Evolutionary conservation across 2,888 invertebrate genomes (phyloP), one percentile per base, ranked within the genome.

Genomic region (Endomychus coccineus): DNA sequence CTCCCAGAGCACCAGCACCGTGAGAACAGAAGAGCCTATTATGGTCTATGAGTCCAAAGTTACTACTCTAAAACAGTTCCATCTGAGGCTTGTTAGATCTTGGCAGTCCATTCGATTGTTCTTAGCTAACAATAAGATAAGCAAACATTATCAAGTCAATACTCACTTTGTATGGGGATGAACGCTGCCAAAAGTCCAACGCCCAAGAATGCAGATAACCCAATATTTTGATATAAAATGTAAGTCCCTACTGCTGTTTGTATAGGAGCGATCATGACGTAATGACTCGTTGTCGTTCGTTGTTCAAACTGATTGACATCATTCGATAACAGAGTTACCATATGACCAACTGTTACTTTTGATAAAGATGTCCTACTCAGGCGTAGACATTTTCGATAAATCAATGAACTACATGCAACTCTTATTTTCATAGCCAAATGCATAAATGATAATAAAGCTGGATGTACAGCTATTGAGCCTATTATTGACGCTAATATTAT

Each of bases 381-480:
- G 37, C 55, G 52, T 35, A 67, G 43, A 2, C 59, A 55, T 52
- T 92, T 92, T 58, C 88, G 75, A 58, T 88, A 90, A 40, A 92
- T 77, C 16, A 91, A 69, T 0, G 86, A 80, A 54, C 88, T 86
- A 56, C 84, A 82, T 0, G 87, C 83, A 1, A 91, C 77, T 9
- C 90, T 70, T 62, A 89, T 74, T 64, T 85, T 80, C 87, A 89
- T 85, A 33, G 90, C 87, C 63, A 85, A 76, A 55, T 87, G 83
- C 42, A 83, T 71, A 12, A 86, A 77, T 14, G 80, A 83, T 76
- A 92, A 80, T 80, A 94, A 88, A 56, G 86, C 87, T 0, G 91
- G 90, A 68, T 97, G 64, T n/a, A 50, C 51, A 16, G 61, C 39
- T 7, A 62, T 39, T 9, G 54, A 47, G 36, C 62, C 59, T 4